Evolutionary conservation across 1,140 invertebrate species (phyloP).

Genomic region (Aphelinus certus): DNA sequence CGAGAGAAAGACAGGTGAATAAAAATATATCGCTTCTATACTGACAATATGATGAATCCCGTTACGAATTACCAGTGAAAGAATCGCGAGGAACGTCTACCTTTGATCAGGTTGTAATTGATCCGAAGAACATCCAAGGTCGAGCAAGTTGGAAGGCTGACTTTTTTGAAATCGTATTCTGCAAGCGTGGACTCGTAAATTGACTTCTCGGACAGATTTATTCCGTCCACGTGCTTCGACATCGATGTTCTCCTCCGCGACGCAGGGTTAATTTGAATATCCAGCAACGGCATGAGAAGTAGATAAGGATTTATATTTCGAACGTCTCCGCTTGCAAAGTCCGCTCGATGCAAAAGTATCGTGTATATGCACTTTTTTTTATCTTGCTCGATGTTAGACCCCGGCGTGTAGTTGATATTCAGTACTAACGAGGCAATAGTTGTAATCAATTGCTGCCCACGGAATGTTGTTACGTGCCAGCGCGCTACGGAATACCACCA

Average conservation of each 20-base stretch:
- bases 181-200: constrained; percentile 22
- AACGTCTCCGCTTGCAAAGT: constrained; percentile 9
- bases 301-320: constrained; percentile 43
- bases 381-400: neutral
- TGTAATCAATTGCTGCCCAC: constrained; percentile 23
- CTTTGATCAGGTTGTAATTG: neutral
- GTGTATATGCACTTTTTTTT: constrained; percentile 13
- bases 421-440: constrained; percentile 20
- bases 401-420: constrained; percentile 20
- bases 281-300: constrained; percentile 51
- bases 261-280: constrained; percentile 55
- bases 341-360: constrained; percentile 5
- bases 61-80: neutral
- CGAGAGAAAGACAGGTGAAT: too few relatives aligned
- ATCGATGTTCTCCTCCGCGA: constrained; percentile 25
- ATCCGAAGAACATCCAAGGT: too few relatives aligned
- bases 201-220: constrained; percentile 37
- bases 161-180: constrained; percentile 12
- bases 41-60: too few relatives aligned
- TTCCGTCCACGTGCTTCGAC: constrained; percentile 47
- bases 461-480: neutral
- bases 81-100: neutral
- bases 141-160: neutral
- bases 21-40: too few relatives aligned
- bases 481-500: neutral